phyloP scores from a whole-genome alignment of 2,888 invertebrate genomes.

The Periphyllus acericola region DNA sequence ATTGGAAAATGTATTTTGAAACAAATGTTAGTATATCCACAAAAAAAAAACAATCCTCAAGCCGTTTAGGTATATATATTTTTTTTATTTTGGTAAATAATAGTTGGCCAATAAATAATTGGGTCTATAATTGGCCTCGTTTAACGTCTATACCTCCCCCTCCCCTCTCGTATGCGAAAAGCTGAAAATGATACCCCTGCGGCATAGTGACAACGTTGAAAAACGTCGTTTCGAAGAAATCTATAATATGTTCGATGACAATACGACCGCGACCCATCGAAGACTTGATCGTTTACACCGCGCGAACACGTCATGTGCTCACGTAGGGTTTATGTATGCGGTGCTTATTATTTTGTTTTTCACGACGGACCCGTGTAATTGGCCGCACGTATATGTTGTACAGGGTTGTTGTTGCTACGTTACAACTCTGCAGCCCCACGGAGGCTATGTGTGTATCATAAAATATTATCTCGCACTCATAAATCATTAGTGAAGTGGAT shows the following conservation, averaged over 20 bases:
- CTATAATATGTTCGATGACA: background rate
- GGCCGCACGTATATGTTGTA: background rate
- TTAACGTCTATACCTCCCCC: too few relatives aligned
- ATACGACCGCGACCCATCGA: background rate
- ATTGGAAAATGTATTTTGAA: too few relatives aligned
- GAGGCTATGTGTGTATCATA: background rate
- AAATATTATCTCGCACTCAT: constrained; percentile 40
- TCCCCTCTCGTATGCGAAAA: too few relatives aligned
- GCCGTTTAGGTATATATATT: too few relatives aligned
- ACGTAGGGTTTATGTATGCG: background rate
- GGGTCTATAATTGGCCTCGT: too few relatives aligned
- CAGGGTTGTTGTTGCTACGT: background rate
- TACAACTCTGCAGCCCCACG: background rate
- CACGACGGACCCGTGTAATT: background rate
- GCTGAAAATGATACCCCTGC: too few relatives aligned
- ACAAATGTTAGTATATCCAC: too few relatives aligned
- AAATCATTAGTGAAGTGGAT: constrained; percentile 41
- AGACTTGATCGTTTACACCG: background rate
- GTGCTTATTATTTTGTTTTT: background rate
- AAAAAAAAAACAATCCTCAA: too few relatives aligned
- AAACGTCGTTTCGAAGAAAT: background rate
- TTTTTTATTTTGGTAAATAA: too few relatives aligned
- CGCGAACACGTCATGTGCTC: background rate
- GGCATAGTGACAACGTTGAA: background rate
- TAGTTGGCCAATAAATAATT: too few relatives aligned